A percentile compares a stretch with the other conserved stretches of the same genome.
Evolutionary conservation across 92 coral and sea anemone species (phyloP).

Genomic region (Phenganax stokvisi): DNA sequence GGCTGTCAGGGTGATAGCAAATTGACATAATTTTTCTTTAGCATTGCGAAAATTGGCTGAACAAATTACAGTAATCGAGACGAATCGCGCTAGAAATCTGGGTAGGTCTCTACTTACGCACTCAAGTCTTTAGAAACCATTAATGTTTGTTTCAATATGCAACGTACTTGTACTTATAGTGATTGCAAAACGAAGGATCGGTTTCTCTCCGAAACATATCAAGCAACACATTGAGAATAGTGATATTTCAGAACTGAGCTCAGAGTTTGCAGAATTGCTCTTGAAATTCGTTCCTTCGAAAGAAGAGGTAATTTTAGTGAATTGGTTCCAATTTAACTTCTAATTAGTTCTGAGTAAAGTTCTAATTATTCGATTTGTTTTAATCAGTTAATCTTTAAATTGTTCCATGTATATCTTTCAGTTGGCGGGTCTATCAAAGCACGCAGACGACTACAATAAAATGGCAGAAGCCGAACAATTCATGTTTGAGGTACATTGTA

Average conservation of each 20-base stretch:
- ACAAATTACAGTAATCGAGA: conserved; percentile 78
- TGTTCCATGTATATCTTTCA: conserved; percentile 30
- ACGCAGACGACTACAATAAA: conserved; percentile 61
- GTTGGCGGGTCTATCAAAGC: conserved; percentile 77
- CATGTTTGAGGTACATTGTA: conserved; percentile 61
- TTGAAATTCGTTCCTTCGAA: conserved; percentile 92
- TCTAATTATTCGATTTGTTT: not conserved
- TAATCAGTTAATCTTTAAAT: not conserved
- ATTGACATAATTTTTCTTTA: conserved; percentile 6
- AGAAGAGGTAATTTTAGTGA: conserved; percentile 65
- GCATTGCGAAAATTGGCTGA: conserved; percentile 88
- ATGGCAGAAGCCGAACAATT: conserved; percentile 90
- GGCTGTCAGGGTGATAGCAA: not conserved
- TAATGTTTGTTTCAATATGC: not conserved
- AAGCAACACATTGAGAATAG: conserved; percentile 67
- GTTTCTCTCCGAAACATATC: conserved; percentile 71
- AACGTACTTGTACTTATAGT: conserved; percentile 43
- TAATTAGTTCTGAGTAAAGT: not conserved
- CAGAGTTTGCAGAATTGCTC: conserved; percentile 89
- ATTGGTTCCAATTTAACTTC: not conserved
- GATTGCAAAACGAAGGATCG: conserved; percentile 91
- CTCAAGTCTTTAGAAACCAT: not conserved
- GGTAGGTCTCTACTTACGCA: conserved; percentile 50
- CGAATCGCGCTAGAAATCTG: conserved; percentile 89
- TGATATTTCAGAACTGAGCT: conserved; percentile 79